Conservation (phyloP, 2,113 vertebrate genomes). For the Pterocles orientalis region DNA sequence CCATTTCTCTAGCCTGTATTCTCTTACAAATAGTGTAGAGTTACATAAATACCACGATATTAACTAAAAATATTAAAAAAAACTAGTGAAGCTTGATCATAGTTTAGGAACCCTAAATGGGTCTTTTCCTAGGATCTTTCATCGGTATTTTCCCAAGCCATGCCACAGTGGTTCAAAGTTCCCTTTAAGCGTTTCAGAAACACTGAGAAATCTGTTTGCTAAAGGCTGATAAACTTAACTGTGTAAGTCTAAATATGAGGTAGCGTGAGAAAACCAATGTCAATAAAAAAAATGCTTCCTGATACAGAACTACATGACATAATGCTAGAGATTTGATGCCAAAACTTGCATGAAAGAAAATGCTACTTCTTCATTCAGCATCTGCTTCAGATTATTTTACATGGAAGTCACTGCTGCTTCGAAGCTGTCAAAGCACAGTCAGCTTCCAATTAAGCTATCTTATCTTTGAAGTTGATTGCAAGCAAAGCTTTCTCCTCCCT, state of each 20-base stretch:
- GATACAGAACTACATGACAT: conserved; percentile 5
- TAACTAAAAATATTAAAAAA: neutral
- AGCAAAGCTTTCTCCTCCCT: conserved; percentile 27
- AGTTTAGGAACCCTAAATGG: neutral
- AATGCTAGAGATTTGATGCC: neutral
- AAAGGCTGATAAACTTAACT: neutral
- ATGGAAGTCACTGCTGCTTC: conserved; percentile 49
- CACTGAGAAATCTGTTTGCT: neutral
- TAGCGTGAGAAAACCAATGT: neutral
- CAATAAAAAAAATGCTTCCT: neutral
- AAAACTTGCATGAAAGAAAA: conserved; percentile 17
- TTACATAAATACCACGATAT: neutral
- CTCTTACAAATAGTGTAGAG: neutral
- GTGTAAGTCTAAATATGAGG: neutral
- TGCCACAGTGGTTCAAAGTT: neutral
- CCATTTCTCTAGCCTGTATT: neutral
- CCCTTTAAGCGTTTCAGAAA: neutral
- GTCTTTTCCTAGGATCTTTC: neutral
- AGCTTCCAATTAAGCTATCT: conserved; percentile 48
- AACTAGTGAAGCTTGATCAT: neutral
- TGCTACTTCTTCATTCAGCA: conserved; percentile 25
- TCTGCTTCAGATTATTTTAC: conserved; percentile 51
- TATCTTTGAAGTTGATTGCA: conserved; percentile 28
- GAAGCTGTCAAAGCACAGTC: conserved; percentile 45
- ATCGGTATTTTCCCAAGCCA: neutral